phyloP scores from a whole-genome alignment of 2,888 invertebrate species.

The Bellardia bayeri region DNA sequence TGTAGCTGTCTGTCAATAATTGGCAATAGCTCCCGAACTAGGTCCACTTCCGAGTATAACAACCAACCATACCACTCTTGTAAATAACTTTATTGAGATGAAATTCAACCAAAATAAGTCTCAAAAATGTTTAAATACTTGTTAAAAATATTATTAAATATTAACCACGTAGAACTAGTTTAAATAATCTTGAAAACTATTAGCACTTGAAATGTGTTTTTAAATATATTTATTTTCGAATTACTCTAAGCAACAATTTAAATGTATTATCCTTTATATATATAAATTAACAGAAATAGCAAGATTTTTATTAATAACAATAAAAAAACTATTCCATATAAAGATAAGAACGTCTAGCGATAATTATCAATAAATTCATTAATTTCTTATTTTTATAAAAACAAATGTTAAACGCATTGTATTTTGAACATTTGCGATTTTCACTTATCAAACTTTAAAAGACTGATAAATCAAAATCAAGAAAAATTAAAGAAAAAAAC shows the following conservation, averaged over 20 bases:
- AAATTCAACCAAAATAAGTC: too few relatives aligned
- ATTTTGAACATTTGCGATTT: constrained; percentile 1
- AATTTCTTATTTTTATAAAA: neutral
- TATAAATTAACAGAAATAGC: too few relatives aligned
- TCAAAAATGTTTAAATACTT: too few relatives aligned
- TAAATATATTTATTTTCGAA: neutral
- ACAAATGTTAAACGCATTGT: neutral
- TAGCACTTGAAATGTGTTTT: neutral
- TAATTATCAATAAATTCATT: constrained; percentile 19
- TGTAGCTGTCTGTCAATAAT: too few relatives aligned
- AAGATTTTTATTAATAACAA: neutral
- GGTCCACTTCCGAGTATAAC: too few relatives aligned
- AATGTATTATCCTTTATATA: neutral
- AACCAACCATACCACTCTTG: too few relatives aligned
- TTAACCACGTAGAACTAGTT: too few relatives aligned
- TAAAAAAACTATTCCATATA: neutral
- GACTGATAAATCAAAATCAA: neutral
- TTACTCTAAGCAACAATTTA: constrained; percentile 2
- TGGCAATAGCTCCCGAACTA: too few relatives aligned
- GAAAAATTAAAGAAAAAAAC: neutral
- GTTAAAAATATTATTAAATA: neutral
- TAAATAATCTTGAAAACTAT: neutral
- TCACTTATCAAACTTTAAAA: neutral
- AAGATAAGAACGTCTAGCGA: constrained; percentile 22
- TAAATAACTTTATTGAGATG: too few relatives aligned